Evolutionary conservation across 2,888 invertebrate genomes (phyloP).

Genomic region (Antheraea yamamai): DNA sequence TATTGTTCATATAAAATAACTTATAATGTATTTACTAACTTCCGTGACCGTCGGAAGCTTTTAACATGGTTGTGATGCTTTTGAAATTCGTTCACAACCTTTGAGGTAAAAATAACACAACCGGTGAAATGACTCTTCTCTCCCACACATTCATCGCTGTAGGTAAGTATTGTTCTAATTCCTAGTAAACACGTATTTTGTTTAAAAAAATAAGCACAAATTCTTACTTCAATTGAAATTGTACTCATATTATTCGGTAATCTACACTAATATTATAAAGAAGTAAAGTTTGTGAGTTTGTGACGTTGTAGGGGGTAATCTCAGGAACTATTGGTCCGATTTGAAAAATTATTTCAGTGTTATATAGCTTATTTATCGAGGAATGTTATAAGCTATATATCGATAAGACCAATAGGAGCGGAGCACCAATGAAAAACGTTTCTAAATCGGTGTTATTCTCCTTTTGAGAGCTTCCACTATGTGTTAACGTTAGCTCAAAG

Average conservation of each 20-base stretch:
- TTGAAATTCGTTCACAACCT: neutral
- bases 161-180: neutral
- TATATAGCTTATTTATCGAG: too few species aligned
- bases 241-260: neutral
- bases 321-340: too few species aligned
- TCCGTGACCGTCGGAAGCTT: neutral
- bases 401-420: too few species aligned
- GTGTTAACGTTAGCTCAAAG: too few species aligned
- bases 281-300: too few species aligned
- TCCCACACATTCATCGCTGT: neutral
- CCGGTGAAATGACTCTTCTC: neutral
- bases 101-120: neutral
- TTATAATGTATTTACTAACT: slow-evolving; percentile 8
- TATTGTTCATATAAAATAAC: slow-evolving; percentile 17
- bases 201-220: neutral
- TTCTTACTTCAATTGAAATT: neutral
- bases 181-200: neutral
- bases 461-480: too few species aligned
- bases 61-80: neutral
- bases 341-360: too few species aligned
- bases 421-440: too few species aligned
- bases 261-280: too few species aligned
- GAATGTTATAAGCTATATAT: too few species aligned
- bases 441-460: too few species aligned
- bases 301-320: too few species aligned